phyloP scores from a whole-genome alignment of 1,140 invertebrate species.

The Anoplophora glabripennis region DNA sequence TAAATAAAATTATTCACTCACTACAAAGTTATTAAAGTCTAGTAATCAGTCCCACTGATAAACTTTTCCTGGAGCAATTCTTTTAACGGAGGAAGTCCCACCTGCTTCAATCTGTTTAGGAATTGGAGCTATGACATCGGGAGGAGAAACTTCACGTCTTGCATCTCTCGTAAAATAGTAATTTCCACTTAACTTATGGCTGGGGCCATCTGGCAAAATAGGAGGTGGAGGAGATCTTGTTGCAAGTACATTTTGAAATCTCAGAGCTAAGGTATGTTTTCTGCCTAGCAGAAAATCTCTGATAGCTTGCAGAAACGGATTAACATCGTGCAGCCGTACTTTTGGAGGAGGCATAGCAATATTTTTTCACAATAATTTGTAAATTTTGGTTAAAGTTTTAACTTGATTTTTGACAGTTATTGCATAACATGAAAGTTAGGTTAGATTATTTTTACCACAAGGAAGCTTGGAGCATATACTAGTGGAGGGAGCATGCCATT shows the following conservation, averaged over 20 bases:
- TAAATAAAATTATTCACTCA: no score
- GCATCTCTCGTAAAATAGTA: slow-evolving; percentile 78
- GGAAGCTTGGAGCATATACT: no score
- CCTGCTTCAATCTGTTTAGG: slow-evolving; percentile 28
- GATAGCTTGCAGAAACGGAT: slow-evolving; percentile 56
- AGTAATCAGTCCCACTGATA: slow-evolving; percentile 54
- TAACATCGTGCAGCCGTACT: slow-evolving; percentile 54
- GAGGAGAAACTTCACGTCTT: slow-evolving; percentile 68
- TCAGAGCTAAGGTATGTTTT: slow-evolving; percentile 58
- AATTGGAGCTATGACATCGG: slow-evolving; percentile 55
- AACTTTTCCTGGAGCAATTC: slow-evolving; percentile 53
- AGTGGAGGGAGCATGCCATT: no score
- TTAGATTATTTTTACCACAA: no score
- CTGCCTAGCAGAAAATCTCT: slow-evolving; percentile 62
- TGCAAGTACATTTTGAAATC: slow-evolving; percentile 58
- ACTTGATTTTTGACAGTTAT: no score
- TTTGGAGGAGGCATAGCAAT: slow-evolving; percentile 24
- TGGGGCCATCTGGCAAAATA: slow-evolving; percentile 69
- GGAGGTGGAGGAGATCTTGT: slow-evolving; percentile 73
- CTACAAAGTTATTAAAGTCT: not conserved
- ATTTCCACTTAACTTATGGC: slow-evolving; percentile 66
- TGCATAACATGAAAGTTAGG: no score
- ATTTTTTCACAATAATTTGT: no score
- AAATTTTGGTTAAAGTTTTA: no score
- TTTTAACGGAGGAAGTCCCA: slow-evolving; percentile 33